These are phyloP conservation scores for Drosophila sechellia DNA, from an alignment of 1,140 invertebrate species.

Conservation along the genomic window DNA sequence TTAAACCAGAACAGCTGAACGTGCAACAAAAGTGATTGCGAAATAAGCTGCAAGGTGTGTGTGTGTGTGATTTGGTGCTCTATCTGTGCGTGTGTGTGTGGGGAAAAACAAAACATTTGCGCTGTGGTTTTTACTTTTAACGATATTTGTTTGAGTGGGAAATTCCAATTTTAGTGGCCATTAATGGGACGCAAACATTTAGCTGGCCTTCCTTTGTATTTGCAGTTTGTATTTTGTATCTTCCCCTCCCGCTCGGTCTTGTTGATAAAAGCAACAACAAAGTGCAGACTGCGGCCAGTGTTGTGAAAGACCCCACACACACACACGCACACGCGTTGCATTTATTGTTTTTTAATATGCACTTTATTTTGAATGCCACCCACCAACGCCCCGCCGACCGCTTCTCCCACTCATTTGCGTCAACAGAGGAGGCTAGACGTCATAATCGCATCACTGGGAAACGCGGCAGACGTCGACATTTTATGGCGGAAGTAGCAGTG, in stretches of 20 bases:
- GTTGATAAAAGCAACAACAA: conserved; percentile 47
- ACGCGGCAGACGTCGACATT: conserved; percentile 30
- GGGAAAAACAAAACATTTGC: conserved; percentile 22
- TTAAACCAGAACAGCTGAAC: conserved; percentile 10
- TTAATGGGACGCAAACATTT: conserved; percentile 10
- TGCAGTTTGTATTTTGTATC: not conserved
- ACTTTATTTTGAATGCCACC: conserved; percentile 50
- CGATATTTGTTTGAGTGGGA: conserved; percentile 1
- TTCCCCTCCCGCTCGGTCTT: not conserved
- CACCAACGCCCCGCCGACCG: conserved; percentile 12
- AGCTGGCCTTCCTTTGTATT: conserved; percentile 37
- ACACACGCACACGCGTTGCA: conserved; percentile 35
- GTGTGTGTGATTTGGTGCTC: conserved; percentile 1
- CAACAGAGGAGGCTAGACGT: conserved; percentile 48
- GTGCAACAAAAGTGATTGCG: conserved; percentile 66
- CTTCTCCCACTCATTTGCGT: conserved; percentile 24
- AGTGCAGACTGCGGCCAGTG: conserved; percentile 47
- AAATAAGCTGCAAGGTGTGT: conserved; percentile 49
- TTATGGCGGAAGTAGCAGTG: conserved; percentile 61
- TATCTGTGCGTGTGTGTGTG: conserved; percentile 1
- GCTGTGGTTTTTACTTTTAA: conserved; percentile 3
- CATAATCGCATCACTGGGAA: conserved; percentile 42
- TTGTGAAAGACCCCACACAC: conserved; percentile 45
- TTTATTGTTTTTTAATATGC: conserved; percentile 56
- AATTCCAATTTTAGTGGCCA: not conserved